Evolutionary conservation across 2,888 invertebrate species (phyloP).

Genomic region (Argynnis bischoffii): DNA sequence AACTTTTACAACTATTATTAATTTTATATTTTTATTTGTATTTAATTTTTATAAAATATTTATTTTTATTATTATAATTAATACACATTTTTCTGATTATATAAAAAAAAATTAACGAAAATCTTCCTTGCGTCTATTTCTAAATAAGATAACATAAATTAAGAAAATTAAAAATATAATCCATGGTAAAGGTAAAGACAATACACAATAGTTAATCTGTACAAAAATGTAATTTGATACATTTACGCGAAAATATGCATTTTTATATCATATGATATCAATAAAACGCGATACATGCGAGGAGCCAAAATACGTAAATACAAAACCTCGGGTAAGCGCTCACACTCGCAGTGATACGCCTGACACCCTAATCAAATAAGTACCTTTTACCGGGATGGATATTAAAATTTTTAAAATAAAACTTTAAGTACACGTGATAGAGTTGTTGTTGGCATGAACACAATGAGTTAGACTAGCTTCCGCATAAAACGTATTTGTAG

Average conservation of each 20-base stretch:
- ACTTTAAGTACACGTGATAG: constrained; percentile 49
- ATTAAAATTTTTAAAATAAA: constrained; percentile 44
- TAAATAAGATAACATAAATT: no score
- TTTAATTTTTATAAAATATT: neutral
- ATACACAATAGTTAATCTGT: no score
- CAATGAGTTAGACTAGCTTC: constrained; percentile 70
- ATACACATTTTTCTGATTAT: no score
- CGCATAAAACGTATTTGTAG: constrained; percentile 82
- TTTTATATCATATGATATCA: constrained; percentile 13
- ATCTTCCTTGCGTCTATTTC: no score
- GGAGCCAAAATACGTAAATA: constrained; percentile 80
- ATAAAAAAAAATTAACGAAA: no score
- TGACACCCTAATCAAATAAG: constrained; percentile 83
- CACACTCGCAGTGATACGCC: constrained; percentile 80
- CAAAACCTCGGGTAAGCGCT: constrained; percentile 76
- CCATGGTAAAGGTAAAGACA: no score
- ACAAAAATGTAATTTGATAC: no score
- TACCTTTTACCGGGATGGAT: constrained; percentile 76
- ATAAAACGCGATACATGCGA: constrained; percentile 35
- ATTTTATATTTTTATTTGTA: neutral
- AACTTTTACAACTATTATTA: neutral
- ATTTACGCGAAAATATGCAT: neutral
- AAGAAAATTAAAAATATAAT: no score
- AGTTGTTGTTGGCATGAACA: constrained; percentile 50
- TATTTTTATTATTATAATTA: neutral